Evolutionary conservation across 2,797 vertebrate species (phyloP).

Genomic region (Chrosomus eos): DNA sequence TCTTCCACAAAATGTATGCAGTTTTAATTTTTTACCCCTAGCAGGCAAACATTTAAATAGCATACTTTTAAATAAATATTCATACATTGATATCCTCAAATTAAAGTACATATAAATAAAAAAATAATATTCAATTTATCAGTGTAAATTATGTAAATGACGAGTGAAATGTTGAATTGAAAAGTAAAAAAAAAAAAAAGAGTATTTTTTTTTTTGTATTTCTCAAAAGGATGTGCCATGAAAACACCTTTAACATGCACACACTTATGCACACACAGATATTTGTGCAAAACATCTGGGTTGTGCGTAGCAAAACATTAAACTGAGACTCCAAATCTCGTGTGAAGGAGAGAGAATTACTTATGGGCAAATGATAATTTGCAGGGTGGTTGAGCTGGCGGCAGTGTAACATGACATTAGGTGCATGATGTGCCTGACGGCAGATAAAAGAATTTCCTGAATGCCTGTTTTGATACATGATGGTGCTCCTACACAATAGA

Average conservation of each 20-base stretch:
- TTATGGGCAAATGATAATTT: conserved; percentile 1
- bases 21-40: no score
- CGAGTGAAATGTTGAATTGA: no score
- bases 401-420: conserved; percentile 44
- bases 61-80: background rate
- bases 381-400: conserved; percentile 51
- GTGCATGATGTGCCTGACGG: conserved; percentile 57
- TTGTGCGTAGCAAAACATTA: conserved; percentile 6
- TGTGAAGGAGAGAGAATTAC: background rate
- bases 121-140: background rate
- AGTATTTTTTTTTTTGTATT: background rate
- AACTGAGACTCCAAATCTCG: conserved; percentile 18
- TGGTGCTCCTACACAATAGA: conserved; percentile 63
- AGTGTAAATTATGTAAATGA: background rate
- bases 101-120: background rate
- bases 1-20: no score
- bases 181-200: no score
- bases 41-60: no score
- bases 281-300: background rate
- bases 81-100: background rate
- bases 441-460: conserved; percentile 68
- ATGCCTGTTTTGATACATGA: conserved; percentile 70
- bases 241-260: background rate
- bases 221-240: no score
- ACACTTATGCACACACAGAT: no score